A percentile compares a stretch with the other conserved stretches of the same genome.
Conservation (phyloP, 2,888 invertebrate genomes). For the Pimpla rufipes region DNA sequence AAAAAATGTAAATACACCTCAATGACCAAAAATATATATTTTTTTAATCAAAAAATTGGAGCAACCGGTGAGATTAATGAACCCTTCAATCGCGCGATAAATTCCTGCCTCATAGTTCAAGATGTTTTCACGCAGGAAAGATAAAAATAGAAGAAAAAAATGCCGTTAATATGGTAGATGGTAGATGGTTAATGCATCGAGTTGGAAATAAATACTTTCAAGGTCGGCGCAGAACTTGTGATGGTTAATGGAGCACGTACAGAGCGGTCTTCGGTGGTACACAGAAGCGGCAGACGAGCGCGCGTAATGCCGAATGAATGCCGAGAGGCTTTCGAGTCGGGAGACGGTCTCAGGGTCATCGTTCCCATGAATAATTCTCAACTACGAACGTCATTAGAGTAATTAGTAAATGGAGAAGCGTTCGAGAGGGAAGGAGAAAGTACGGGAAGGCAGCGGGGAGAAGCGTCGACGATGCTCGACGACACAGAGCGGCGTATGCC, state of each 20-base stretch:
- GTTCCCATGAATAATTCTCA: slow-evolving; percentile 72
- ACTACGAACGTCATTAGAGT: slow-evolving; percentile 75
- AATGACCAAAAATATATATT: too few species aligned
- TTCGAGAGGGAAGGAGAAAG: slow-evolving; percentile 40
- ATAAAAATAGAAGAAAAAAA: slow-evolving; percentile 18
- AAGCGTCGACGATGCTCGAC: slow-evolving; percentile 47
- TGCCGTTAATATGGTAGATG: neutral
- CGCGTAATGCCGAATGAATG: slow-evolving; percentile 47
- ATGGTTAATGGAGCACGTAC: slow-evolving; percentile 63
- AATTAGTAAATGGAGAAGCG: slow-evolving; percentile 76
- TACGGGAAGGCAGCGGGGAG: slow-evolving; percentile 25
- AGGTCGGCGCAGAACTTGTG: slow-evolving; percentile 49
- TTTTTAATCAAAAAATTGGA: too few species aligned
- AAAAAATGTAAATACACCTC: too few species aligned
- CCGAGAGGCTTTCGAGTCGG: slow-evolving; percentile 36
- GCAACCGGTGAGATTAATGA: too few species aligned
- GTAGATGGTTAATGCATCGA: slow-evolving; percentile 52
- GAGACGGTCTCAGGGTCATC: slow-evolving; percentile 62
- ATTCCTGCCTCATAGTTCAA: too few species aligned
- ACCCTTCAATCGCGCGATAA: too few species aligned
- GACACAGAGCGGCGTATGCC: slow-evolving; percentile 39
- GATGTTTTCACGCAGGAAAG: neutral
- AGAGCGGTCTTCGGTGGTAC: slow-evolving; percentile 10
- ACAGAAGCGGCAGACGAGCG: slow-evolving; percentile 43
- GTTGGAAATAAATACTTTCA: slow-evolving; percentile 49